Conservation (phyloP, 1,140 invertebrate genomes). For the Myzus persicae region DNA sequence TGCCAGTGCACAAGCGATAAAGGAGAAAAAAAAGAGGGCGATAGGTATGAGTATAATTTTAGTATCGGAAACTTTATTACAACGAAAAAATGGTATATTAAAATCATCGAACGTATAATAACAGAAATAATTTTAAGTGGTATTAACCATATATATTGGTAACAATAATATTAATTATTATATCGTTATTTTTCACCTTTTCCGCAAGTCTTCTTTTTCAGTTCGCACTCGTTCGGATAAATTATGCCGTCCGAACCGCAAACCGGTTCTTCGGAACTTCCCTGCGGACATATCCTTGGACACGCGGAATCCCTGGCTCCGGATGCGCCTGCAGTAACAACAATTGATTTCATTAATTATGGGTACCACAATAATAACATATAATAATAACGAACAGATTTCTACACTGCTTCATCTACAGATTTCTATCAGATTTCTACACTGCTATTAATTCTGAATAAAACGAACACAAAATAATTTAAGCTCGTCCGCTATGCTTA, state of each 20-base stretch:
- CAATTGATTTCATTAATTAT: not conserved
- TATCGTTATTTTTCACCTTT: slow-evolving; percentile 69
- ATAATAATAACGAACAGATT: not conserved
- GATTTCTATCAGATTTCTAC: not conserved
- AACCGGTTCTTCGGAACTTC: slow-evolving; percentile 79
- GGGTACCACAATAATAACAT: not conserved
- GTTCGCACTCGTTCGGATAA: slow-evolving; percentile 88
- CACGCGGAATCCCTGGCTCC: slow-evolving; percentile 73
- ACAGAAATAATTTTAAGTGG: not conserved
- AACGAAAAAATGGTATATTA: not conserved
- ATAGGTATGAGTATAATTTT: not conserved
- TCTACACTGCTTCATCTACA: no score
- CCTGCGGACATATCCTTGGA: slow-evolving; percentile 79
- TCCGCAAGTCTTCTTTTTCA: slow-evolving; percentile 90
- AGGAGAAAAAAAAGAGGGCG: not conserved
- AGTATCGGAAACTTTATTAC: not conserved
- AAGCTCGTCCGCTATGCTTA: not conserved
- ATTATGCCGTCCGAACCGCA: slow-evolving; percentile 87
- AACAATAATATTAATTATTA: not conserved
- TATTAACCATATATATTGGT: no score
- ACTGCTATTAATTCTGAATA: not conserved
- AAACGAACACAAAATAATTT: not conserved
- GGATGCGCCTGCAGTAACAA: slow-evolving; percentile 65
- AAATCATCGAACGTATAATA: not conserved
- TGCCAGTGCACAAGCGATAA: not conserved